These are phyloP conservation scores for Trachelus troglodyta DNA, from an alignment of 2,888 invertebrate species.

Conservation along the genomic window DNA sequence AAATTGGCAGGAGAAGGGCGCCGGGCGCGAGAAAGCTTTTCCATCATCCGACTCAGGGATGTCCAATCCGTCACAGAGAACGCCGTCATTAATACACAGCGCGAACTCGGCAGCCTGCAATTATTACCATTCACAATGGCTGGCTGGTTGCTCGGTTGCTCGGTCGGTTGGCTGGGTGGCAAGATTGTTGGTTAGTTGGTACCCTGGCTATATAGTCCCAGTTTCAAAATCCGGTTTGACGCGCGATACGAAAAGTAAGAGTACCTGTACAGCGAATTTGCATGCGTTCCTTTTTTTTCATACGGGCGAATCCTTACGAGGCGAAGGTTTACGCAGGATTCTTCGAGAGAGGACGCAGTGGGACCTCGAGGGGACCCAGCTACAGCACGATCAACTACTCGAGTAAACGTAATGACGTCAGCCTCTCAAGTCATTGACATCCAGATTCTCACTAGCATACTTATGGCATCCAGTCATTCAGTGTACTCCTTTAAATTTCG, in stretches of 20 bases:
- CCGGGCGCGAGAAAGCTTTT: slow-evolving; percentile 32
- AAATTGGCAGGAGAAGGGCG: slow-evolving; percentile 5
- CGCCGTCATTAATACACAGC: background rate
- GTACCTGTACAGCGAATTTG: slow-evolving; percentile 18
- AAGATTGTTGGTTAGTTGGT: background rate
- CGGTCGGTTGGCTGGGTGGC: no score
- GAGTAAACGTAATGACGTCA: background rate
- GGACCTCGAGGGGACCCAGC: background rate
- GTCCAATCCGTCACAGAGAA: background rate
- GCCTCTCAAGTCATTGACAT: background rate
- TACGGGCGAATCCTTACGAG: background rate
- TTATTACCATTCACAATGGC: slow-evolving; percentile 23
- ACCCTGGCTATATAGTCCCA: slow-evolving; percentile 21
- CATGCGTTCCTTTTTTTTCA: background rate
- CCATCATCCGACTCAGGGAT: slow-evolving; percentile 18
- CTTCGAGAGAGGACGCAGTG: background rate
- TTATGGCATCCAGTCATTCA: background rate
- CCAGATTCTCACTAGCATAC: background rate
- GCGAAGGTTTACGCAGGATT: background rate
- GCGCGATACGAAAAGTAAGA: slow-evolving; percentile 42
- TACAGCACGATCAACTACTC: background rate
- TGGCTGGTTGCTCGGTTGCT: background rate
- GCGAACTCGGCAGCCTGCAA: slow-evolving; percentile 10
- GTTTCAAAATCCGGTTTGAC: slow-evolving; percentile 44
- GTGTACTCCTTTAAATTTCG: background rate